Evolutionary conservation across 1,140 invertebrate genomes (phyloP).

Genomic region (Oryctes rhinoceros): DNA sequence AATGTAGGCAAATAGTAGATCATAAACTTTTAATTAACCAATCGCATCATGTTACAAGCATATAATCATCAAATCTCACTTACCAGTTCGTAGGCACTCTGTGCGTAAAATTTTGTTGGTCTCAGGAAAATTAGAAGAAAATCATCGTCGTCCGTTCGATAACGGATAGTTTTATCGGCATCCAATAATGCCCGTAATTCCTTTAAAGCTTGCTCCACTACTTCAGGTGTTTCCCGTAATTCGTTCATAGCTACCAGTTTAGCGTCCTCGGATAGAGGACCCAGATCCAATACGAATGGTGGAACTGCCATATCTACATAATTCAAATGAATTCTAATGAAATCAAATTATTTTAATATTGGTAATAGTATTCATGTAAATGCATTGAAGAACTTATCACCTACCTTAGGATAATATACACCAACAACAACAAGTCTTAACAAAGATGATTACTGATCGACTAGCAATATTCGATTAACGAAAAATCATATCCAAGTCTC

Average conservation of each 20-base stretch:
- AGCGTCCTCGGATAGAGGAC: background rate
- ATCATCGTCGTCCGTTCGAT: conserved; percentile 29
- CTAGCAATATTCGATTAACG: background rate
- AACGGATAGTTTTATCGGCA: conserved; percentile 17
- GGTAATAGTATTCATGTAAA: no score
- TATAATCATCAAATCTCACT: background rate
- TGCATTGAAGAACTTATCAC: no score
- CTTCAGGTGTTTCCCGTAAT: conserved; percentile 13
- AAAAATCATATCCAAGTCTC: background rate
- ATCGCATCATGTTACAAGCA: no score
- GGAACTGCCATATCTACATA: background rate
- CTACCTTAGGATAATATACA: no score
- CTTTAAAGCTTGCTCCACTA: background rate
- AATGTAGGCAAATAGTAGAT: no score
- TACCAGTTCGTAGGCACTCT: conserved; percentile 32
- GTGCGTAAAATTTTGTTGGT: conserved; percentile 27
- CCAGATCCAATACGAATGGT: background rate
- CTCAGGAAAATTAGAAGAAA: conserved; percentile 37
- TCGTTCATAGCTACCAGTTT: conserved; percentile 17
- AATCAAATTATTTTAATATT: no score
- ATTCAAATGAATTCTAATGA: background rate
- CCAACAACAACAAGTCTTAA: background rate
- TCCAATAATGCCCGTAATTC: conserved; percentile 24
- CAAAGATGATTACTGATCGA: background rate
- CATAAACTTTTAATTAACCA: no score